Conservation (phyloP, 2,797 vertebrate genomes). For the Tokudaia muenninki region DNA sequence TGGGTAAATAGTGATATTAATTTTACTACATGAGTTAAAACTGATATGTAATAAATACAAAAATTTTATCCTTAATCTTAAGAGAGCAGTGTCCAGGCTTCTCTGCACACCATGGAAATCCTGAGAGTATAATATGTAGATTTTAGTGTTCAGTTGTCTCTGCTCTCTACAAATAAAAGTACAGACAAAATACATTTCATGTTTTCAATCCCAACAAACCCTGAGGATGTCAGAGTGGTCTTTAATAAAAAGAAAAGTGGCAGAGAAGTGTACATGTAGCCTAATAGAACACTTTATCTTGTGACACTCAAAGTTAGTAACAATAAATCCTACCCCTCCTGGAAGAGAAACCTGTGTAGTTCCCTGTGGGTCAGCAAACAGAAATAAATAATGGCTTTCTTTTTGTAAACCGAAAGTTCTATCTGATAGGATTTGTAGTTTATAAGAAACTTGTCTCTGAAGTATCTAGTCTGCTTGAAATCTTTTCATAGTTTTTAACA, state of each 20-base stretch:
- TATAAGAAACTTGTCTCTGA: background rate
- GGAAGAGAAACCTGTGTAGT: background rate
- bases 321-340: constrained; percentile 48
- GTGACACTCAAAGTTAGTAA: background rate
- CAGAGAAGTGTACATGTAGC: background rate
- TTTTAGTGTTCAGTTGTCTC: background rate
- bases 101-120: background rate
- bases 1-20: background rate
- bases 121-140: background rate
- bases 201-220: background rate
- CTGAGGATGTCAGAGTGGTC: background rate
- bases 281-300: constrained; percentile 44
- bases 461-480: background rate
- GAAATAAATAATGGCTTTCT: constrained; percentile 3
- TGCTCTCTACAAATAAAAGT: background rate
- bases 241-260: constrained; percentile 30
- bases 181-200: background rate
- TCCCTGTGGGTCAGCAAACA: background rate
- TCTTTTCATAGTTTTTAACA: background rate
- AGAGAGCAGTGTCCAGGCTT: background rate
- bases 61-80: background rate
- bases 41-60: background rate
- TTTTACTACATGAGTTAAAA: background rate
- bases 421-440: background rate
- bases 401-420: background rate